Evolutionary conservation across 2,113 vertebrate species (phyloP), one percentile per base, ranked within the genome.

Genomic region (Bujurquina vittata): DNA sequence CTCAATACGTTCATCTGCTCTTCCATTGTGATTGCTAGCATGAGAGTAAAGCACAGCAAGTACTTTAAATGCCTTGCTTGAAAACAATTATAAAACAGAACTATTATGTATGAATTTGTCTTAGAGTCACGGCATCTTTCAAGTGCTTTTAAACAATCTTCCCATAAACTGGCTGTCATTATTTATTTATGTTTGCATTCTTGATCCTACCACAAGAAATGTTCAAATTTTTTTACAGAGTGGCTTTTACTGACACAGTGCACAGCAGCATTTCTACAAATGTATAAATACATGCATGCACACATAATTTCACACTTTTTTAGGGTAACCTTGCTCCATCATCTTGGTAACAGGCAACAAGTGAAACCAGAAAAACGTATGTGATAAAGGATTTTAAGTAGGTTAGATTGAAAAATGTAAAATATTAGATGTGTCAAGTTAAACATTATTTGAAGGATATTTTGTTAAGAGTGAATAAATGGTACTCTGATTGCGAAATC

Each of bases 11-110:
- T 33, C 79, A 5, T 77, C 43, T 84, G 79, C 65, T 83, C 43
- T 40, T 63, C 18, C 17, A 63, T 11, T 59, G 8, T 73, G 57
- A 77, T 65, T 63, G 37, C 69, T 65, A 72, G 73, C 77, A 77
- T 81, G 46, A 85, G 29, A 77, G 58, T 67, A 86, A 86, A 87
- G 82, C 86, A 83, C 83, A 86, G 7, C 20, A 6, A 76, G n/a
- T 69, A 9, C 55, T 81, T 10, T 56, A 22, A 78, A 81, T 77
- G 59, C 14, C 52, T 77, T 72, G 75, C 57, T 79, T 82, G 3
- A 35, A 77, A 77, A 31, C 69, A 43, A 35, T 43, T 20, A 1
- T 9, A 33, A 11, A 9, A 46, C n/a, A 65, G 5, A 35, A 6
- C 33, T 15, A 4, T 37, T 76, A 20, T 54, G 5, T 33, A 15